Evolutionary conservation across 92 coral and sea anemone genomes (phyloP), one percentile per base, ranked within the genome.

Genomic region (Montipora capitata): DNA sequence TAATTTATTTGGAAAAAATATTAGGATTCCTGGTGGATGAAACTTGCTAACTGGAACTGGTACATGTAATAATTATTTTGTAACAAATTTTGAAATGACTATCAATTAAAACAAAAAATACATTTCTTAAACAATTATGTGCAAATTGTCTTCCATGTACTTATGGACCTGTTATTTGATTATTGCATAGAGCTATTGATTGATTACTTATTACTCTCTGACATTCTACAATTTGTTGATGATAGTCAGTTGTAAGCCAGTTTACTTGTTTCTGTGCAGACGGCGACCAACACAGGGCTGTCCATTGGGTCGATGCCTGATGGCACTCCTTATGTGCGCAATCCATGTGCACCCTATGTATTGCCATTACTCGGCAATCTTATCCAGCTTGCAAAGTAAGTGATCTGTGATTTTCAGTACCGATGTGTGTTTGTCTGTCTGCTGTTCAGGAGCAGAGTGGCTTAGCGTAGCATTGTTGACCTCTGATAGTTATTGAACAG

Each of bases 251-350:
- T 66, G 80, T 72, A 70, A 79, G 69, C 84, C 64, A 68, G 80
- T 87, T 87, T 81, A 81, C 77, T 81, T 81, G 85, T 52, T 75
- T 81, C 74, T 75, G 85, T 82, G 84, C 93, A 93, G 94, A 90
- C 83, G 90, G 90, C 90, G 82, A 76, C 81, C 91, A 89, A 93
- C 88, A 94, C 89, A 73, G 92, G 92, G 92, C 81, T 85, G 87
- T 88, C 93, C 96, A 95, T 93, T 91, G 98, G 98, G 98, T 93
- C 94, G 85, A 95, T 88, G 96, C 98, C 98, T 88, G 92, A 93
- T 95, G 96, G 94, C 75, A 86, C 98, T 88, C 93, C 96, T 83
- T 87, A 84, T 80, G 90, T 87, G 79, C 77, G 58, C 83, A 93
- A 82, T 79, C 96, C 94, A 48, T 91, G 94, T 85, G 85, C 89